A percentile compares a stretch with the other conserved stretches of the same genome.
phyloP scores from a whole-genome alignment of 2,113 vertebrate species.

The Pelecanoides urinatrix region DNA sequence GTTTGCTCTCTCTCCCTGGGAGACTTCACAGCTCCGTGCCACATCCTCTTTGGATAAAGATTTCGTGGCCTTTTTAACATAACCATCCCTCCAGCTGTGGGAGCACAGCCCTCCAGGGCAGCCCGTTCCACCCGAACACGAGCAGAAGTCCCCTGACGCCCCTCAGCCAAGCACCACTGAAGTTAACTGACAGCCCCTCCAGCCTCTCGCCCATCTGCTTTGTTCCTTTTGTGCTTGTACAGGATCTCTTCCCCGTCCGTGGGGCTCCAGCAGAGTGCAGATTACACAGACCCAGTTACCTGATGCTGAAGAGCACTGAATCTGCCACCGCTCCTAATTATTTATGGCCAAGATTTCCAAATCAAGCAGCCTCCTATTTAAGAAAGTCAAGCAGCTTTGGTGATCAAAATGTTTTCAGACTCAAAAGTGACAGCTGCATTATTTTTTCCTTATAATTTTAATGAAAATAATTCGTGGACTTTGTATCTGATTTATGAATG shows the following conservation, averaged over 20 bases:
- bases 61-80: not conserved
- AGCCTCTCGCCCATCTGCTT: not conserved
- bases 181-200: not conserved
- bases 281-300: not conserved
- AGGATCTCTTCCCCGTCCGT: fast-evolving
- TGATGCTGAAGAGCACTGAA: not conserved
- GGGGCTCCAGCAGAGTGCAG: not conserved
- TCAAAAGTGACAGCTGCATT: not conserved
- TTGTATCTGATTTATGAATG: not conserved
- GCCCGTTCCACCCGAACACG: not conserved
- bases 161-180: not conserved
- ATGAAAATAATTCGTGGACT: not conserved
- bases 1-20: not conserved
- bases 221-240: not conserved
- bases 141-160: not conserved
- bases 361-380: not conserved
- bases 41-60: not conserved
- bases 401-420: not conserved
- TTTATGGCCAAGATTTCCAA: not conserved
- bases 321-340: not conserved
- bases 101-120: not conserved
- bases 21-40: not conserved
- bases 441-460: not conserved
- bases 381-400: not conserved
- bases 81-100: not conserved